Percentiles rank a stretch among this genome's conserved stretches.
phyloP scores from a whole-genome alignment of 2,113 vertebrate genomes.

The Chaetodon auriga region DNA sequence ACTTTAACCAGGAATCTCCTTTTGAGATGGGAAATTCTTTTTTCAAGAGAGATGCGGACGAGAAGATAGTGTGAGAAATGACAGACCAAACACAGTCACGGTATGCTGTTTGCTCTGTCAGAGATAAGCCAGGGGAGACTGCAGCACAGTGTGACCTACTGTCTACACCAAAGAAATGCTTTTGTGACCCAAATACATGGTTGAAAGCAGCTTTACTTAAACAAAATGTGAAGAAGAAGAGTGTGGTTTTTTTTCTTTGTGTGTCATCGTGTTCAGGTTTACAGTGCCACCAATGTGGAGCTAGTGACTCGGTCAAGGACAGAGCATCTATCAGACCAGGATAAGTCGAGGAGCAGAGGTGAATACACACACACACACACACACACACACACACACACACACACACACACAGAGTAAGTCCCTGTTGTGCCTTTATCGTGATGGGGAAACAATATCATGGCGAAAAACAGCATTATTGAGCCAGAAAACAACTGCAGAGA shows the following conservation, averaged over 20 bases:
- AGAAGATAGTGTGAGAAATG: neutral
- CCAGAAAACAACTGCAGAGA: neutral
- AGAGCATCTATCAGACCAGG: constrained; percentile 88
- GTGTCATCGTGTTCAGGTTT: constrained; percentile 77
- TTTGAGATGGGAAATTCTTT: neutral
- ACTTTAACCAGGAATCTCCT: neutral
- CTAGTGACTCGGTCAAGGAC: constrained; percentile 87
- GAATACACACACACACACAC: neutral
- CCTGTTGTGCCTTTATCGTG: neutral
- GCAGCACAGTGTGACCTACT: neutral
- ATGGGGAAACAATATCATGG: neutral
- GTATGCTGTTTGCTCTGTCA: neutral
- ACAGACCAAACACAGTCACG: neutral
- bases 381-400: neutral
- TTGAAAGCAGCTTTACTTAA: neutral
- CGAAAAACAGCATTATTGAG: neutral
- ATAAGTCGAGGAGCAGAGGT: constrained; percentile 88
- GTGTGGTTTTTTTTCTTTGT: neutral
- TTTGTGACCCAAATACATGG: neutral
- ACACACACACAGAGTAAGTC: neutral
- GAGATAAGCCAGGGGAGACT: neutral
- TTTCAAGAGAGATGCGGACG: neutral
- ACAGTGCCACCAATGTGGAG: constrained; percentile 87
- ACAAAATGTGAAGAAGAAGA: neutral
- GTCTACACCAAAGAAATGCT: neutral